Conservation (phyloP, 23 tunicate species). For the Trididemnum miniatum region DNA sequence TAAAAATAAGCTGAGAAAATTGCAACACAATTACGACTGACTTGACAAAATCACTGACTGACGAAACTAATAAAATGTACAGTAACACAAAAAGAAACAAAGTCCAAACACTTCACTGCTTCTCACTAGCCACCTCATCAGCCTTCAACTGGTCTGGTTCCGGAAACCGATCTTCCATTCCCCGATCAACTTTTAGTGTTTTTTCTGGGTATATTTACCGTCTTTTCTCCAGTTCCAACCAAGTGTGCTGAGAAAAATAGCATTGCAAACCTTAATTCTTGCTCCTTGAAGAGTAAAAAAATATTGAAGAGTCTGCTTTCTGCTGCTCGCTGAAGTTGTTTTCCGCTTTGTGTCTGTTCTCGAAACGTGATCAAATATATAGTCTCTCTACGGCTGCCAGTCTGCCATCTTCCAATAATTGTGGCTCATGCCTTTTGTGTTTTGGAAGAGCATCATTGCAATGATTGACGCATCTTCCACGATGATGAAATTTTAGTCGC, state of each 20-base stretch:
- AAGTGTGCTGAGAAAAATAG: conserved; percentile 1
- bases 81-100: too few species aligned
- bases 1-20: too few species aligned
- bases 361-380: not conserved
- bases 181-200: too few species aligned
- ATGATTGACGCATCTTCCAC: conserved; percentile 12
- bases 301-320: not conserved
- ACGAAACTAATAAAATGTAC: too few species aligned
- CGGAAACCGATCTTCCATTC: too few species aligned
- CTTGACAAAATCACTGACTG: too few species aligned
- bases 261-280: not conserved
- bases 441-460: not conserved
- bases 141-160: too few species aligned
- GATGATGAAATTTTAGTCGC: not conserved
- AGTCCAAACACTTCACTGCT: too few species aligned
- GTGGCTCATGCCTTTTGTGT: not conserved
- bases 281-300: not conserved
- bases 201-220: too few species aligned
- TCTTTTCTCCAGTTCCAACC: conserved; percentile 7
- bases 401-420: conserved; percentile 2
- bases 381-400: not conserved
- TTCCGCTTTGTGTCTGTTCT: not conserved
- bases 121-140: too few species aligned
- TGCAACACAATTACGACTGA: too few species aligned
- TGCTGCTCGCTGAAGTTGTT: not conserved